These are phyloP conservation scores for Prosapia bicincta DNA, from an alignment of 2,888 invertebrate species.

Conservation along the genomic window DNA sequence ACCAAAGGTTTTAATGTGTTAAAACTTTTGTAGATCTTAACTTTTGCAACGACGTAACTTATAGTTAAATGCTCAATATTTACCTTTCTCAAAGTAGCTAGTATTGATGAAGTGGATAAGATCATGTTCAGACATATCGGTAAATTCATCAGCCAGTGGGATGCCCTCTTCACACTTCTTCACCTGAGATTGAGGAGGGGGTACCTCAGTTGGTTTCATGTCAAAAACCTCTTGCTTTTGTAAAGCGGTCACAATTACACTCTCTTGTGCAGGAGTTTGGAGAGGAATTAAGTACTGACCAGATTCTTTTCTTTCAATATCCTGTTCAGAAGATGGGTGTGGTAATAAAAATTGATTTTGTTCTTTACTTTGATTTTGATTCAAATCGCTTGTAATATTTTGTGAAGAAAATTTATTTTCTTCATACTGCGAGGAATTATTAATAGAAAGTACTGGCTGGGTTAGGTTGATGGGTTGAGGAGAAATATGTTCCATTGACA, in stretches of 20 bases:
- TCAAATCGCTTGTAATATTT: neutral
- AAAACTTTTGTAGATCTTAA: no score
- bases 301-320: neutral
- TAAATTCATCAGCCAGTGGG: constrained; percentile 65
- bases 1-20: no score
- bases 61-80: constrained; percentile 10
- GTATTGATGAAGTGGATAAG: constrained; percentile 86
- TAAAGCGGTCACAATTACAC: neutral
- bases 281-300: neutral
- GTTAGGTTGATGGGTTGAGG: neutral
- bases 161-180: constrained; percentile 53
- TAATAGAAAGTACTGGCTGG: neutral
- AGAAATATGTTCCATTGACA: neutral
- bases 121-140: constrained; percentile 81
- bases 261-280: neutral
- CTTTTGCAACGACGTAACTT: no score
- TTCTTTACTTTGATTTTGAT: neutral
- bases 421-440: neutral
- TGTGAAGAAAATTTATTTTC: neutral
- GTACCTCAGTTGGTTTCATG: neutral
- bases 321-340: neutral
- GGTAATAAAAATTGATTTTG: neutral
- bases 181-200: constrained; percentile 44
- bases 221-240: neutral
- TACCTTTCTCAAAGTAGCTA: constrained; percentile 72